Evolutionary conservation across 2,888 invertebrate species (phyloP), one percentile per base, ranked within the genome.

Genomic region (Drosophila kanekoi): DNA sequence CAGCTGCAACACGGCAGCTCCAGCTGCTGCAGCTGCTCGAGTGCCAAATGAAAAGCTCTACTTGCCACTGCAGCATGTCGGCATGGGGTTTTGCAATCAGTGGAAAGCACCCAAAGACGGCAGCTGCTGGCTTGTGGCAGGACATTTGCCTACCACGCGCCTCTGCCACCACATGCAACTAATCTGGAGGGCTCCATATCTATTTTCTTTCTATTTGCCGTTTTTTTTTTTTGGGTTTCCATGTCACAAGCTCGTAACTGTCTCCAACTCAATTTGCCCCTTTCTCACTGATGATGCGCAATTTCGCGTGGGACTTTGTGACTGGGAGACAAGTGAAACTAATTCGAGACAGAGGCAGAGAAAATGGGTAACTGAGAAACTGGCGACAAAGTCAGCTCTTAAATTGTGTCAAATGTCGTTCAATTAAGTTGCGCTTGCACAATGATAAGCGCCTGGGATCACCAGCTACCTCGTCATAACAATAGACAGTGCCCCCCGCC

Each of bases 361-460:
- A 72, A 60, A 61, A 16, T 14, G 11, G 60, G 16, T 37, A 48
- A 53, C 41, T 11, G 37, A 48, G 16, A 32, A 44, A 44, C 47
- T 28, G 51, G 53, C 58, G 49, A 75, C 79, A 81, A 72, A 84
- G 60, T 79, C 85, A 66, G 51, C 77, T 70, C 78, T 80, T 81
- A 70, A 86, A 86, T 86, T 88, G 79, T 85, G 85, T 83, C 85
- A 85, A 88, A 85, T 70, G 88, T 64, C 64, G 88, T 86, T 86
- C 85, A 85, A 85, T 85, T 85, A 88, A 79, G 77, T 85, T 71
- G 43, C 67, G 80, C 83, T 87, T 71, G 70, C 78, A 72, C 78
- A 78, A 74, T 71, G 86, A 86, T 88, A 85, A 86, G 77, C 54
- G 64, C 43, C 59, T 58, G 57, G 52, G 67, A 78, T 57, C 60